A percentile compares a stretch with the other conserved stretches of the same genome.
Conservation (phyloP, 2,113 vertebrate genomes). For the Pollachius pollachius region DNA sequence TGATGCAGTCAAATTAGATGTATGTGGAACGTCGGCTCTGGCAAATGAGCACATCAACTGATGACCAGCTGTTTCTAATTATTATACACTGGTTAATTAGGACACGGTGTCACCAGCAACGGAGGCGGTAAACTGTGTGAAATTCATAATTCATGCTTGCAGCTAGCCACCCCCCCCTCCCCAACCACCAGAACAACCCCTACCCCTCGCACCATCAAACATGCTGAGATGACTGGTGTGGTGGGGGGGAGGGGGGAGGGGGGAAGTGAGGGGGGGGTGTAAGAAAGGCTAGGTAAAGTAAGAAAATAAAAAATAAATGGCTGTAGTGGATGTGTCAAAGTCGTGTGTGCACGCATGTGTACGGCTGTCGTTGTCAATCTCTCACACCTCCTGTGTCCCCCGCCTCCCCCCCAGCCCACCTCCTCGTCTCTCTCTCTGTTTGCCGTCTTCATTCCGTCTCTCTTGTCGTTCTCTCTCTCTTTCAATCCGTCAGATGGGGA, state of each 20-base stretch:
- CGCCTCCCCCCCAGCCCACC: too few relatives aligned
- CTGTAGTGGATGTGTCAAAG: too few relatives aligned
- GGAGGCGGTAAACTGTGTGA: slow-evolving; percentile 63
- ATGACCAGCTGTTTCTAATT: slow-evolving; percentile 77
- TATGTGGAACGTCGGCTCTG: slow-evolving; percentile 64
- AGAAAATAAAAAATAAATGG: too few relatives aligned
- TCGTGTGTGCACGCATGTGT: too few relatives aligned
- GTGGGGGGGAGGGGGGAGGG: too few relatives aligned
- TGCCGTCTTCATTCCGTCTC: neutral
- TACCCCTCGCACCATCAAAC: too few relatives aligned
- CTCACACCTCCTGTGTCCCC: too few relatives aligned
- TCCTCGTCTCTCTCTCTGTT: too few relatives aligned
- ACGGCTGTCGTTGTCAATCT: too few relatives aligned
- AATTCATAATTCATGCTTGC: slow-evolving; percentile 71
- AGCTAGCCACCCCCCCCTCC: slow-evolving; percentile 40
- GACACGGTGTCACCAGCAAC: slow-evolving; percentile 62
- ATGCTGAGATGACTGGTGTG: too few relatives aligned
- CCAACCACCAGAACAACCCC: slow-evolving; percentile 21
- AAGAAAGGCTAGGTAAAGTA: too few relatives aligned
- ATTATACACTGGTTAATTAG: slow-evolving; percentile 74
- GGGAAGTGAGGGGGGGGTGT: too few relatives aligned
- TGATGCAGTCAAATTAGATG: slow-evolving; percentile 72
- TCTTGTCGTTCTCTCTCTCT: slow-evolving; percentile 18
- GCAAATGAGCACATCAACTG: slow-evolving; percentile 72
- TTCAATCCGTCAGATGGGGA: slow-evolving; percentile 60